Base-by-base conservation (phyloP, 1,140 invertebrate species). In the Euborellia annulipes region DNA sequence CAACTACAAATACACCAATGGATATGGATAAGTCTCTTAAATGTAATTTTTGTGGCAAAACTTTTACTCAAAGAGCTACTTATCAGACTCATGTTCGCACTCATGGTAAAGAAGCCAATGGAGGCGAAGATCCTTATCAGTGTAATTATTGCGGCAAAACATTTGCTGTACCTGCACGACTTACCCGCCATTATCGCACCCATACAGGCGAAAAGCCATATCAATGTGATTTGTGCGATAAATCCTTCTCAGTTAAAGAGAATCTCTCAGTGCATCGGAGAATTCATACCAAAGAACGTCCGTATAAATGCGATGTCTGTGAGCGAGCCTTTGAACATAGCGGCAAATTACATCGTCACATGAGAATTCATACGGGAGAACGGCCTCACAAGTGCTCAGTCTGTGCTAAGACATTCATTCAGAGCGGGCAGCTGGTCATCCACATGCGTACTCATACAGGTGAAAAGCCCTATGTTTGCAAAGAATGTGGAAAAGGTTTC, bases 121-220 rank as follows among this genome's bases (percentile, higher is more conserved):
- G 14, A 62, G 64, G 30, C 21, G 70, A 75, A 6, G 83, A 86
- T 63, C 82, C 82, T 3, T 87, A 89, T 63, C 75, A 81, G 34
- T 95, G 89, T 62, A 83, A 87, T 58, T 82, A 90, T 46, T 95
- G 90, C 64, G 75, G 80, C 46, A 94, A 94, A 61, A 89, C 85
- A 0, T 92, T 92, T 62, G 82, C 85, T 3, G 87, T 91, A 14
- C 86, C 85, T 3, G 88, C 87, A n/a, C 66, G 90, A 37, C 67
- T 95, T 43, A 87, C 85, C 1, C 76, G 89, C 6, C 91, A 95
- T 60, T 91, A 91, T 62, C 73, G 87, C 27, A 89, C 85, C 0
- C 87, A 91, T 58, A 91, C 86, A 0, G 87, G 91, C 2, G 82
- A 83, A 58, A 76, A 79, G 43, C 82, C 82, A 1, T 88, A 83